phyloP scores from a whole-genome alignment of 2,888 invertebrate species.

The Andrena hattorfiana region DNA sequence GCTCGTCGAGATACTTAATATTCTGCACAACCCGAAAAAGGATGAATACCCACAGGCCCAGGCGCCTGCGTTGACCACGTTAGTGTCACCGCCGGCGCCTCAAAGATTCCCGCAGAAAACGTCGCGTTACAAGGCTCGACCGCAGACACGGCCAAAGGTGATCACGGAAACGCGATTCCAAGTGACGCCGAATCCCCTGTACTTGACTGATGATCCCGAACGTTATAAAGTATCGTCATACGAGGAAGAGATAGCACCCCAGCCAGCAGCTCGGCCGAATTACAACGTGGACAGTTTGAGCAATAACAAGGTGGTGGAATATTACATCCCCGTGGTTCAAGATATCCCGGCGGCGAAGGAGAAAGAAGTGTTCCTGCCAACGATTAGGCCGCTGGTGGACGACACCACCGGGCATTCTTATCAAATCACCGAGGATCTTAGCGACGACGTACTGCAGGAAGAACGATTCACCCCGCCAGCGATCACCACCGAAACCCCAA shows the following conservation, averaged over 20 bases:
- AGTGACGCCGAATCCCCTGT: constrained; percentile 74
- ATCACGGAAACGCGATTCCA: constrained; percentile 80
- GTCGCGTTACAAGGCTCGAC: constrained; percentile 43
- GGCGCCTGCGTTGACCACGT: constrained; percentile 12
- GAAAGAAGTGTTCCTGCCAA: constrained; percentile 55
- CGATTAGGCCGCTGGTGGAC: constrained; percentile 52
- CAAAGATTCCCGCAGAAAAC: constrained; percentile 40
- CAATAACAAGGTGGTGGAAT: constrained; percentile 76
- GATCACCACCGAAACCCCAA: constrained; percentile 68
- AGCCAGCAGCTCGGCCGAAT: constrained; percentile 35
- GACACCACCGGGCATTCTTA: constrained; percentile 69
- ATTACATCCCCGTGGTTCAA: constrained; percentile 77
- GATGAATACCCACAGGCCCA: constrained; percentile 78
- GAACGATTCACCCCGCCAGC: constrained; percentile 69
- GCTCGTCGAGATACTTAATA: constrained; percentile 90
- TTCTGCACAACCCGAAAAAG: constrained; percentile 87
- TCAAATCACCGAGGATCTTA: constrained; percentile 72
- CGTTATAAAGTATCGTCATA: constrained; percentile 63
- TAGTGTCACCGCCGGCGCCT: not conserved
- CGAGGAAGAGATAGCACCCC: constrained; percentile 53
- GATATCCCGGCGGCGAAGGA: constrained; percentile 65
- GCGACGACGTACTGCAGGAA: constrained; percentile 72
- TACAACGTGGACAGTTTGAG: constrained; percentile 54
- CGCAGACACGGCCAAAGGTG: constrained; percentile 76
- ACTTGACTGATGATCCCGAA: constrained; percentile 67